A percentile compares a stretch with the other conserved stretches of the same genome.
These are phyloP conservation scores for Myiotriccus ornatus DNA, from an alignment of 2,797 vertebrate species.

Conservation along the genomic window DNA sequence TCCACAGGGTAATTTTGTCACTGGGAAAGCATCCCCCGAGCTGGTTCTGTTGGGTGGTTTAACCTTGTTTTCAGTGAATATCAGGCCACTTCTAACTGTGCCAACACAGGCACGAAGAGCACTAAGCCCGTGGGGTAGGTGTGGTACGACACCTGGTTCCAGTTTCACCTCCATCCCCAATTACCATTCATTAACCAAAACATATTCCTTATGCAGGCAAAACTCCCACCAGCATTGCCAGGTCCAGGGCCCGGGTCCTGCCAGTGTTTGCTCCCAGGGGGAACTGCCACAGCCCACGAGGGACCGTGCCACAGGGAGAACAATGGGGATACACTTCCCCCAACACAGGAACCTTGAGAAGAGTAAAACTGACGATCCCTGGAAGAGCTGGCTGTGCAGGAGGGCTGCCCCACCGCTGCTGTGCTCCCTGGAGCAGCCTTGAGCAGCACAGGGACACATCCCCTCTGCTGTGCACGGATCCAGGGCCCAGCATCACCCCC, in stretches of 20 bases:
- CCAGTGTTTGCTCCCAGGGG: background rate
- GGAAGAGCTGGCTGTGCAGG: background rate
- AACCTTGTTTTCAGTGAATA: background rate
- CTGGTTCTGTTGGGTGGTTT: background rate
- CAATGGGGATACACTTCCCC: fast-evolving
- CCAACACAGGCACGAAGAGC: background rate
- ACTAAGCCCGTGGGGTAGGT: background rate
- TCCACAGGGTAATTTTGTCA: background rate
- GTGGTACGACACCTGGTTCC: background rate
- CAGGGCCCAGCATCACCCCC: background rate
- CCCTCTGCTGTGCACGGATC: background rate
- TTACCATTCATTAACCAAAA: slow-evolving; percentile 15
- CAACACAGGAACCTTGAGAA: background rate
- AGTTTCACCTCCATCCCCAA: background rate
- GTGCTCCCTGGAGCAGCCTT: background rate
- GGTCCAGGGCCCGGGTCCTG: background rate
- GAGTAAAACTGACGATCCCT: background rate
- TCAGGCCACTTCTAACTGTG: background rate
- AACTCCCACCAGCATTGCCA: background rate
- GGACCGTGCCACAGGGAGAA: background rate
- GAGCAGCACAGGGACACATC: background rate
- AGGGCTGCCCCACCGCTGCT: fast-evolving
- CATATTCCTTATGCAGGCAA: background rate
- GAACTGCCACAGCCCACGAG: background rate
- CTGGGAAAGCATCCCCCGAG: background rate